Percentiles rank a stretch among this genome's conserved stretches.
phyloP scores from a whole-genome alignment of 2,888 invertebrate species.

The Actias luna region DNA sequence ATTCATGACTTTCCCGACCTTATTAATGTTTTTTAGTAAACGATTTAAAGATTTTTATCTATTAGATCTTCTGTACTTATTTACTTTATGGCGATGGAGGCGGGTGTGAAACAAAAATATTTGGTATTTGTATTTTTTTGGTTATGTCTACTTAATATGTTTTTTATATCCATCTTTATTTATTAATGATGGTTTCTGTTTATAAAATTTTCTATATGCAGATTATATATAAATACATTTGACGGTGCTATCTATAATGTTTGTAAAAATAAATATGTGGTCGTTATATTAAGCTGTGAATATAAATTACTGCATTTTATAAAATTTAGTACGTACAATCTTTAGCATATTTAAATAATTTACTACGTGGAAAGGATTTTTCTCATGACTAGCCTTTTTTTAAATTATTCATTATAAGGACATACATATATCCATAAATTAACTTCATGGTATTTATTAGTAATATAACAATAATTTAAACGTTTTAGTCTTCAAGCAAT shows the following conservation, averaged over 20 bases:
- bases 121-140: background rate
- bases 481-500: no score
- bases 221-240: background rate
- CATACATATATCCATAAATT: no score
- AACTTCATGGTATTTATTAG: no score
- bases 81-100: no score
- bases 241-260: background rate
- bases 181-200: background rate
- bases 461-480: no score
- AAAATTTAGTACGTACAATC: background rate
- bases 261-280: background rate
- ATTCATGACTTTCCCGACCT: no score
- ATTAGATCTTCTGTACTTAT: no score
- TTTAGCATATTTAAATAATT: background rate
- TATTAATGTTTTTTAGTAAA: no score
- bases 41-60: no score
- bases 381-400: no score
- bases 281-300: background rate
- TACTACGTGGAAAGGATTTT: background rate
- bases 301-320: background rate
- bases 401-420: no score
- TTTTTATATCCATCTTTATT: background rate
- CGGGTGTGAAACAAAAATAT: slow-evolving; percentile 15
- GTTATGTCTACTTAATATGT: background rate
- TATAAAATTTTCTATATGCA: background rate